Evolutionary conservation across 1,140 invertebrate species (phyloP), one percentile per base, ranked within the genome.

Genomic region (Diorhabda sublineata): DNA sequence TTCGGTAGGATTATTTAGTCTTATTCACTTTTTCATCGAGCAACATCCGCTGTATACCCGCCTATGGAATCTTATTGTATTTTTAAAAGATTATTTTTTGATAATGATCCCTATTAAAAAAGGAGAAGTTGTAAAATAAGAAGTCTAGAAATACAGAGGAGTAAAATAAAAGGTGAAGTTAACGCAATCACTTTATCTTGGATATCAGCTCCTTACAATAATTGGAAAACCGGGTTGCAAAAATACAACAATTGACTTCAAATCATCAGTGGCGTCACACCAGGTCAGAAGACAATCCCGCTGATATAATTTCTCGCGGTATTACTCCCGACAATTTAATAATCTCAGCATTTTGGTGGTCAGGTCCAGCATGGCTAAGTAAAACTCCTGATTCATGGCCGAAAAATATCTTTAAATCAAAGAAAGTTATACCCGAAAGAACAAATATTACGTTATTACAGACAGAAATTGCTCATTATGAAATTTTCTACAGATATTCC

Each of bases 211-310:
- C 26, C 76, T 0, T 1, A 0, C 26, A 26, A 26, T 26, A 26
- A 26, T 26, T 26, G 26, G 26, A 26, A 26, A 84, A 84, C 78
- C 64, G 82, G 11, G 79, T 83, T 0, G 43, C 75, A 0, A 66
- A 77, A 69, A 82, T 83, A 45, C 74, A 77, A 60, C 66, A 66
- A 41, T 66, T 72, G n/a, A 68, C 75, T 8, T 57, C 66, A 41
- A 42, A 56, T 2, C 58, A 63, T 5, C 62, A 80, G 42, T 86
- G 83, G 85, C 11, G 58, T 42, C 80, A 85, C 71, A 77, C 85
- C 0, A 58, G 66, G 5, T 75, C 3, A 82, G 77, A 2, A 76
- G 67, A 77, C 6, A 82, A 81, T 68, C 78, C 80, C 11, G 81
- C 79, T 5, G 79, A 82, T 71, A 70, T 74, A 4, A 61, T 73